Evolutionary conservation across 2,797 vertebrate genomes (phyloP).

Genomic region (Lepilemur septentrionalis): DNA sequence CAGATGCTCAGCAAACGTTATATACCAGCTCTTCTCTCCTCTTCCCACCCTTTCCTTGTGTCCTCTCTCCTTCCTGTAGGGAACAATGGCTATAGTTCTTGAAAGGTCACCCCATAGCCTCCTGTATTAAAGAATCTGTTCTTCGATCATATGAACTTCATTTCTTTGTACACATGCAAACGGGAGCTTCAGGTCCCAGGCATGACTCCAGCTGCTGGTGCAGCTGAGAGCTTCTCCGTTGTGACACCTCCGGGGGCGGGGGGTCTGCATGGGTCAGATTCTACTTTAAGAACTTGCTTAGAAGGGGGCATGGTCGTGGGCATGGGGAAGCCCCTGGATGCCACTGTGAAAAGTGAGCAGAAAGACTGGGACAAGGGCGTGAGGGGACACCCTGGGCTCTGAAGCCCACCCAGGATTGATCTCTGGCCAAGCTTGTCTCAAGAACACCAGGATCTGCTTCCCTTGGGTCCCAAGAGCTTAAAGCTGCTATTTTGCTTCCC

Average conservation of each 20-base stretch:
- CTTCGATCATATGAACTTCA: neutral
- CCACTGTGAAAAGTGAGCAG: neutral
- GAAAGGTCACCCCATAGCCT: neutral
- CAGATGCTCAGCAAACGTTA: neutral
- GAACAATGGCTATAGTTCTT: neutral
- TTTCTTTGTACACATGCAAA: neutral
- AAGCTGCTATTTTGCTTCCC: neutral
- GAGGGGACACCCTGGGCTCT: too few relatives aligned
- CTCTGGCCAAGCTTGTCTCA: neutral
- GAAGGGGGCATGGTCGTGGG: too few relatives aligned
- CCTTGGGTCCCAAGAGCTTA: neutral
- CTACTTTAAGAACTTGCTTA: neutral
- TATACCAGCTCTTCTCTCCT: neutral
- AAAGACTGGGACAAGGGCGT: neutral
- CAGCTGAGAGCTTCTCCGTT: neutral
- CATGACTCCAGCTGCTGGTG: neutral
- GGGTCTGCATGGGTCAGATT: neutral
- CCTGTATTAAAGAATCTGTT: neutral
- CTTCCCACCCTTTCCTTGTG: neutral
- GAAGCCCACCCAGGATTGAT: neutral
- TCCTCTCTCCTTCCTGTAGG: neutral
- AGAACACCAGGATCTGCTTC: neutral
- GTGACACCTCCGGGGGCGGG: rapidly evolving
- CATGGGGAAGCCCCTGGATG: neutral
- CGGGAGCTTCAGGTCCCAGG: neutral